Conservation (phyloP, 2,113 vertebrate genomes). For the Tamias sibiricus region DNA sequence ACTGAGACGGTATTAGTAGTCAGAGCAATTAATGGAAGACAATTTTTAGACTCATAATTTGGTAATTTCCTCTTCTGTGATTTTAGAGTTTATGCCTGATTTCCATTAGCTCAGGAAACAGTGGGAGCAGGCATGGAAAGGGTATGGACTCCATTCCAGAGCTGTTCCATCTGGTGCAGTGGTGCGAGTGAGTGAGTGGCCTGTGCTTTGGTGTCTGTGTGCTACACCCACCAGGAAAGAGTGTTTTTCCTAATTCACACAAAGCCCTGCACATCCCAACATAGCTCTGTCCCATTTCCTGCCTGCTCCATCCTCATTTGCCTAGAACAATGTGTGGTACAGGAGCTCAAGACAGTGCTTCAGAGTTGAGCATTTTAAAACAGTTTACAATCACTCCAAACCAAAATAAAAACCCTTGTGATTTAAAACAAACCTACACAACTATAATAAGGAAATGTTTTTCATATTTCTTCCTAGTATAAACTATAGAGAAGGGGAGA, state of each 20-base stretch:
- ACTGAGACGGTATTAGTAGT: not conserved
- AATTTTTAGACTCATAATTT: not conserved
- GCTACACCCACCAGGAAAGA: not conserved
- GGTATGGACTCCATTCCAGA: not conserved
- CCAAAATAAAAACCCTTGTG: not conserved
- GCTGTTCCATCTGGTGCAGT: not conserved
- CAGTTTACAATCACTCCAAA: not conserved
- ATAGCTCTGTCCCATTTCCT: not conserved
- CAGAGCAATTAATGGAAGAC: not conserved
- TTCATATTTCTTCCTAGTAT: conserved; percentile 14
- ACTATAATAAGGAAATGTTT: not conserved
- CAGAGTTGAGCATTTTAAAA: conserved; percentile 20
- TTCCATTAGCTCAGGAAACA: not conserved
- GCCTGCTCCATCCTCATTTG: not conserved
- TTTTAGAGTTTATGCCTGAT: not conserved
- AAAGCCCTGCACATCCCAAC: not conserved
- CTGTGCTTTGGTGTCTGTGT: not conserved
- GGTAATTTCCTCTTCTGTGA: not conserved
- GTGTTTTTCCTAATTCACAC: not conserved
- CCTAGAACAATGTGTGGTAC: not conserved
- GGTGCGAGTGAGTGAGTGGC: not conserved
- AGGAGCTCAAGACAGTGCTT: not conserved
- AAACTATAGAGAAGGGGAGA: not conserved
- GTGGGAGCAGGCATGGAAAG: not conserved
- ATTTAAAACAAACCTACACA: conserved; percentile 26